Percentiles rank a stretch among this genome's conserved stretches.
Evolutionary conservation across 1,140 invertebrate genomes (phyloP).

Genomic region (Pachypeltis micranthus): DNA sequence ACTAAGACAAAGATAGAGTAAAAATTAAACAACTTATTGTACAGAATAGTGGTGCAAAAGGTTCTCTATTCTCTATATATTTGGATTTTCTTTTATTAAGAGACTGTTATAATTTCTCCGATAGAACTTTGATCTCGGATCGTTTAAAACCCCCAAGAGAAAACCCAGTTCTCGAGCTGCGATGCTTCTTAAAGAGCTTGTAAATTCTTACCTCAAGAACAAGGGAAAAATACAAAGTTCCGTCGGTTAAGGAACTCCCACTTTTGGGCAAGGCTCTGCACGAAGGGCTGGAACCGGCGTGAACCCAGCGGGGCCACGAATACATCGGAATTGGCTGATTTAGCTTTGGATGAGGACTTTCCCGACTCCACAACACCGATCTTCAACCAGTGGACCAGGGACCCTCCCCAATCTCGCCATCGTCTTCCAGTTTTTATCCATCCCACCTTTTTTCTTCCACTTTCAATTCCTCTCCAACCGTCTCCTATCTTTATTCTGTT

Average conservation of each 20-base stretch:
- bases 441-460: neutral
- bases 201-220: neutral
- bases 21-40: no score
- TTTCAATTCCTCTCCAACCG: neutral
- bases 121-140: no score
- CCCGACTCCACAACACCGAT: neutral
- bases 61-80: no score
- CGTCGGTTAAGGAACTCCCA: neutral
- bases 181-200: slow-evolving; percentile 5
- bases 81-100: no score
- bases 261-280: no score
- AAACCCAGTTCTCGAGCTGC: no score
- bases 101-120: no score
- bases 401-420: neutral
- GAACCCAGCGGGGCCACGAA: neutral
- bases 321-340: slow-evolving; percentile 8
- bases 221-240: neutral
- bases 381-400: neutral
- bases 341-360: neutral
- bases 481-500: slow-evolving; percentile 1
- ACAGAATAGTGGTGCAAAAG: no score
- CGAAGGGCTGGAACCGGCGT: no score
- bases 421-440: neutral
- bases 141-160: no score
- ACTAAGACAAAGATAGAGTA: no score